Evolutionary conservation across 2,113 vertebrate genomes (phyloP).

Genomic region (Mormyrus iriodes): DNA sequence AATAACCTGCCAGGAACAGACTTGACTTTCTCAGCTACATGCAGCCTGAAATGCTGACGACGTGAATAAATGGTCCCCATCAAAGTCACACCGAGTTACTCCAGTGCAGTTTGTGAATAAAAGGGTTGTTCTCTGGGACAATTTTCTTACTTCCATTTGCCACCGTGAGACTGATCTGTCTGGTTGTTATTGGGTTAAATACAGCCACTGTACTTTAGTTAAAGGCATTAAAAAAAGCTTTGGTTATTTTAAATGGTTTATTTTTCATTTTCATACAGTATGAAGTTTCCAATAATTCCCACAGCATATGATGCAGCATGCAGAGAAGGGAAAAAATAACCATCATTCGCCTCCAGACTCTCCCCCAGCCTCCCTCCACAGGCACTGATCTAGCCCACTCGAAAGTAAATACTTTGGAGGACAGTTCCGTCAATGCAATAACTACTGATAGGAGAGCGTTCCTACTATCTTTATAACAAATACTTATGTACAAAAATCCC

Average conservation of each 20-base stretch:
- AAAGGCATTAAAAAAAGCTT: neutral
- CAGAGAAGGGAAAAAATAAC: slow-evolving; percentile 65
- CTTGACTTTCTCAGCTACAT: neutral
- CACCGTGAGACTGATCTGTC: neutral
- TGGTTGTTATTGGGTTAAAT: neutral
- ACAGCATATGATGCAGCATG: slow-evolving; percentile 78
- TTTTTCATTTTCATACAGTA: slow-evolving; percentile 77
- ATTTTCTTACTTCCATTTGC: neutral
- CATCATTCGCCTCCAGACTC: slow-evolving; percentile 54
- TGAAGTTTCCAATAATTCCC: slow-evolving; percentile 80
- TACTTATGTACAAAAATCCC: slow-evolving; percentile 82
- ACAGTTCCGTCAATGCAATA: slow-evolving; percentile 76
- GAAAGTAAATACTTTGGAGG: slow-evolving; percentile 63
- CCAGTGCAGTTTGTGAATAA: neutral
- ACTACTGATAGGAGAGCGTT: slow-evolving; percentile 62
- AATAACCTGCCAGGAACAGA: neutral
- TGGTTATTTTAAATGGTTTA: slow-evolving; percentile 68
- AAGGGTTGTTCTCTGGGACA: neutral
- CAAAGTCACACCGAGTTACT: neutral
- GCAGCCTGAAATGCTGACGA: neutral
- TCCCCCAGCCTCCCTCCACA: neutral
- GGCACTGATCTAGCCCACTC: slow-evolving; percentile 41
- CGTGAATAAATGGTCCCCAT: neutral
- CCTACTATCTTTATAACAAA: slow-evolving; percentile 77
- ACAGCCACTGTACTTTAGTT: neutral